These are phyloP conservation scores for Amiota mariae DNA, from an alignment of 2,888 invertebrate species.

Conservation along the genomic window DNA sequence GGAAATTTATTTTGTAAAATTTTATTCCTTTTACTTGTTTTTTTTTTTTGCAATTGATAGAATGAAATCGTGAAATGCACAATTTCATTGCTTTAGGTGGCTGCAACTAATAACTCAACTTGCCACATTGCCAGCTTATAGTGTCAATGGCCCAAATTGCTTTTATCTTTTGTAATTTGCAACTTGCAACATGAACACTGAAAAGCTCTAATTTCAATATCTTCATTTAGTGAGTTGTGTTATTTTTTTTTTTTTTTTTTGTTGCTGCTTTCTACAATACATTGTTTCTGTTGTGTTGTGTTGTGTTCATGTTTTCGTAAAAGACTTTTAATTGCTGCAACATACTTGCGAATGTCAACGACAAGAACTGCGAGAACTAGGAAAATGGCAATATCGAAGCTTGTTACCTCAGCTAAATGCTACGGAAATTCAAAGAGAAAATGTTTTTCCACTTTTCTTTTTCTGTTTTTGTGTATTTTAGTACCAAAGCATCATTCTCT, in stretches of 20 bases:
- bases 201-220: no score
- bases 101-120: no score
- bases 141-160: no score
- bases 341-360: not conserved
- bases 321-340: constrained; percentile 15
- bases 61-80: no score
- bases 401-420: not conserved
- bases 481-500: not conserved
- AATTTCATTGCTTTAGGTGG: no score
- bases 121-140: no score
- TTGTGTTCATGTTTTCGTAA: not conserved
- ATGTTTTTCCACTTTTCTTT: not conserved
- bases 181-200: no score
- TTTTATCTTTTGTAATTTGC: no score
- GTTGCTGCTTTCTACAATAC: not conserved
- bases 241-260: not conserved
- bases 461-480: not conserved
- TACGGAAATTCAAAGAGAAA: not conserved
- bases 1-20: no score
- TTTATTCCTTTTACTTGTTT: no score
- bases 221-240: not conserved
- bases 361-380: no score
- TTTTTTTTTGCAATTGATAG: no score
- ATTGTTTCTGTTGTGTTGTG: not conserved
- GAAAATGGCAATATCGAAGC: not conserved